Evolutionary conservation across 2,113 vertebrate genomes (phyloP), one percentile per base, ranked within the genome.

Genomic region (Butorides virescens): DNA sequence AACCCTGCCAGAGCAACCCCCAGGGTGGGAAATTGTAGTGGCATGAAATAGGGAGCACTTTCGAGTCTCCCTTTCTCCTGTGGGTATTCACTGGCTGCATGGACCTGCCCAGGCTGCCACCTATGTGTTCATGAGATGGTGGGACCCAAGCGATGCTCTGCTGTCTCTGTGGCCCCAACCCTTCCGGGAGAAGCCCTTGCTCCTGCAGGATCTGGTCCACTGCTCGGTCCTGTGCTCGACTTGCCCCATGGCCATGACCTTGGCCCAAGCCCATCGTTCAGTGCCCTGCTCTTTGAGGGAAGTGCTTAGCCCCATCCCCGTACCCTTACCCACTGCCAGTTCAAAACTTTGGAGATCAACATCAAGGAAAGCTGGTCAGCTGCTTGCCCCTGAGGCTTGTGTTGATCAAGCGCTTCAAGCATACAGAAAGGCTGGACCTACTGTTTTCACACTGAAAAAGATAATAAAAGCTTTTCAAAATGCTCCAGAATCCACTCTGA

Each of bases 61-160:
- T 72, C 83, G 47, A 63, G 62, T 72, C 14, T 0, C 20, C 26
- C 19, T 46, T 72, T 87, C 34, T 94, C 70, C 36, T 13, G 7
- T 36, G 27, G 20, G 9, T 76, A 52, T 13, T 63, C 59, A 63
- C 30, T 58, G n/a, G 44, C 58, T 86, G 17, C 47, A 21, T 1
- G 5, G 56, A 80, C 56, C 65, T 78, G 12, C 46, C 34, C 46
- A 37, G 30, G 34, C 67, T 92, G 44, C 58, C n/a, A 44, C 20
- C 11, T 80, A 2, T 0, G 0, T 53, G 27, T 49, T 67, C 47
- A 42, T 2, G 11, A 84, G 87, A 20, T 0, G 3, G 32, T 1
- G 6, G 27, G 49, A 84, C 55, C 32, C 0, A 0, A 14, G 11
- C 1, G 8, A 27, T 79, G 30, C n/a, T 27, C 72, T 72, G 18